Evolutionary conservation across 1,140 invertebrate species (phyloP).

Genomic region (Atta texana): DNA sequence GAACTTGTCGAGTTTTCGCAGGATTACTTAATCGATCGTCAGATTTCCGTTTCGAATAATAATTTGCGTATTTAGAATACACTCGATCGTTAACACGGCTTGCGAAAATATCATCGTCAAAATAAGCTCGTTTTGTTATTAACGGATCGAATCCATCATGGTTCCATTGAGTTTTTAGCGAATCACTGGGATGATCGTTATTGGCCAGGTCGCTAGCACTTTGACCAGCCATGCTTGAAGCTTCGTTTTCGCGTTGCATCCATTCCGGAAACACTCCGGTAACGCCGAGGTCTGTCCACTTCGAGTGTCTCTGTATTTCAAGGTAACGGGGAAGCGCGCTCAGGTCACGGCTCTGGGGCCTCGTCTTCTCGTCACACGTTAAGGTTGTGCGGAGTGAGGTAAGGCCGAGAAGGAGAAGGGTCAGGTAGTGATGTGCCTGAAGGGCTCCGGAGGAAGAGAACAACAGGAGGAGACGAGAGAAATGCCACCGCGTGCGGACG

Average conservation of each 20-base stretch:
- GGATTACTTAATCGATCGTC: background rate
- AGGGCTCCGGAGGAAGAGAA: constrained; percentile 76
- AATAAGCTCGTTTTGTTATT: background rate
- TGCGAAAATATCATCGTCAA: background rate
- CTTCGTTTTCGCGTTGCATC: constrained; percentile 33
- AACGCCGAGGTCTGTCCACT: constrained; percentile 21
- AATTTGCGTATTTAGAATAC: background rate
- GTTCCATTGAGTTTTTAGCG: background rate
- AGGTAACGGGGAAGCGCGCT: constrained; percentile 49
- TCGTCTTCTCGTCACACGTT: constrained; percentile 68
- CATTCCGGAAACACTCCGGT: background rate
- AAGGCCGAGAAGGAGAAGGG: constrained; percentile 73
- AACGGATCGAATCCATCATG: background rate
- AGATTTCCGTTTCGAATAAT: constrained; percentile 1
- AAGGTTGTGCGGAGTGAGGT: constrained; percentile 64
- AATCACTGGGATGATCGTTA: background rate
- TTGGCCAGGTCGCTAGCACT: constrained; percentile 24
- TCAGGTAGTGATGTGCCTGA: constrained; percentile 69
- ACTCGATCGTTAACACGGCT: background rate
- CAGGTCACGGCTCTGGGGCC: constrained; percentile 51
- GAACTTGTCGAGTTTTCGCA: background rate
- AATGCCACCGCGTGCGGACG: constrained; percentile 75
- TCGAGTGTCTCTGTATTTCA: constrained; percentile 35
- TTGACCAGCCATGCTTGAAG: constrained; percentile 29
- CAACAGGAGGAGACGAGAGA: constrained; percentile 81